These are phyloP conservation scores for Zoanthus sociatus DNA, from an alignment of 92 coral and sea anemone species.

Conservation along the genomic window DNA sequence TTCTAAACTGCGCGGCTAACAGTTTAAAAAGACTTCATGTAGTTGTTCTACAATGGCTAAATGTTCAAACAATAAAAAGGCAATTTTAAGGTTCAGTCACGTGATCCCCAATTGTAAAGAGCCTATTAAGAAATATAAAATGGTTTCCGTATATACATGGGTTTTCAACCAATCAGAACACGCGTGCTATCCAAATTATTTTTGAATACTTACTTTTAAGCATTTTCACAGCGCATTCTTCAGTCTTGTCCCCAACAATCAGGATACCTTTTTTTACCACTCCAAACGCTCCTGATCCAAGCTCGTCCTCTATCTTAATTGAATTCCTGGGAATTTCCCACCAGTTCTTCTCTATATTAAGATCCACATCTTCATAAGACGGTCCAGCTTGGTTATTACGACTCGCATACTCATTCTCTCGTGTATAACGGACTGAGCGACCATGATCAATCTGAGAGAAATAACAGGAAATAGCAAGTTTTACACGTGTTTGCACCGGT, in stretches of 20 bases:
- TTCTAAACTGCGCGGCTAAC: no score
- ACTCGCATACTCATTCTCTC: background rate
- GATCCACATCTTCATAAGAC: background rate
- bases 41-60: no score
- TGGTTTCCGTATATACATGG: no score
- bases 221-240: conserved; percentile 37
- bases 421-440: conserved; percentile 2
- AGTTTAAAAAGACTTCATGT: no score
- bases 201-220: conserved; percentile 27
- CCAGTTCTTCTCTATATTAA: conserved; percentile 30
- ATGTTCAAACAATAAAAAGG: no score
- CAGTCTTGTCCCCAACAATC: conserved; percentile 23
- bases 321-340: conserved; percentile 48
- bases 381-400: background rate
- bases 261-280: conserved; percentile 24
- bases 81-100: no score
- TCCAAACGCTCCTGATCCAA: conserved; percentile 45
- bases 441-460: background rate
- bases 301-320: conserved; percentile 26
- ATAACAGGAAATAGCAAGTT: background rate
- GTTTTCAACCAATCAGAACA: no score
- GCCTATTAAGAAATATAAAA: no score
- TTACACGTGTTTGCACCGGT: no score
- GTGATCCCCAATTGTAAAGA: no score
- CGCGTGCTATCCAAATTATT: no score